Percentiles rank a stretch among this genome's conserved stretches.
These are phyloP conservation scores for Drosophila borealis DNA, from an alignment of 2,888 invertebrate species.

Conservation along the genomic window DNA sequence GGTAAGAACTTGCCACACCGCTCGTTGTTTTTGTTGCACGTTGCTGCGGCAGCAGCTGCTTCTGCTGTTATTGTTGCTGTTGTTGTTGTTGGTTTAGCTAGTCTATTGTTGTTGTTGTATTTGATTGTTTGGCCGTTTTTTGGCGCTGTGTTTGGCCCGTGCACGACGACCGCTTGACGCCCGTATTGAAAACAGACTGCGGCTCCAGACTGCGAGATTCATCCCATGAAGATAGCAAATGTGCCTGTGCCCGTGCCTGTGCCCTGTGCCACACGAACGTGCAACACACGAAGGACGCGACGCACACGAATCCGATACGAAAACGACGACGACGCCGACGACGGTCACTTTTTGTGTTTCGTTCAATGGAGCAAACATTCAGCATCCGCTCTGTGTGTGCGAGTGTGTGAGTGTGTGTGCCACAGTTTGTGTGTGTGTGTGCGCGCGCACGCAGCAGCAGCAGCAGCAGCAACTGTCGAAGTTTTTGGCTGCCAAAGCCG, in stretches of 20 bases:
- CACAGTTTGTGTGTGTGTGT: constrained; percentile 28
- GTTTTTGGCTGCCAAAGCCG: constrained; percentile 22
- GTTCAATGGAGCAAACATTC: constrained; percentile 65
- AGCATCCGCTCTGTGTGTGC: constrained; percentile 57
- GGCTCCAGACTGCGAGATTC: constrained; percentile 79
- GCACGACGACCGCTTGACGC: constrained; percentile 84
- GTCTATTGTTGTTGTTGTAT: constrained; percentile 31
- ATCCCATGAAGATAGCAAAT: constrained; percentile 79
- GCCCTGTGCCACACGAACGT: constrained; percentile 22
- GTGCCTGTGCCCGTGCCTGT: constrained; percentile 36
- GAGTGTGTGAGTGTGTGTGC: constrained; percentile 16
- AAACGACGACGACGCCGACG: constrained; percentile 20
- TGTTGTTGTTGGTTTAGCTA: constrained; percentile 12
- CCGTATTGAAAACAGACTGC: constrained; percentile 85
- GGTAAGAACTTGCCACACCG: constrained; percentile 6
- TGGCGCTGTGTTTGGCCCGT: constrained; percentile 46
- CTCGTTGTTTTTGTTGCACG: constrained; percentile 23
- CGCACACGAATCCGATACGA: constrained; percentile 12
- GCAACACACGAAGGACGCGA: constrained; percentile 18
- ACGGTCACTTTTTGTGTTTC: constrained; percentile 54
- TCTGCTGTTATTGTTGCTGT: constrained; percentile 18
- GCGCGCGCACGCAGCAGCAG: constrained; percentile 46
- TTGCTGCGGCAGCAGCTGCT: constrained; percentile 13
- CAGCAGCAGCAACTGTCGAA: constrained; percentile 21
- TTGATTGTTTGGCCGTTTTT: constrained; percentile 30